phyloP scores from a whole-genome alignment of 2,888 invertebrate species.

The Pollenia amentaria region DNA sequence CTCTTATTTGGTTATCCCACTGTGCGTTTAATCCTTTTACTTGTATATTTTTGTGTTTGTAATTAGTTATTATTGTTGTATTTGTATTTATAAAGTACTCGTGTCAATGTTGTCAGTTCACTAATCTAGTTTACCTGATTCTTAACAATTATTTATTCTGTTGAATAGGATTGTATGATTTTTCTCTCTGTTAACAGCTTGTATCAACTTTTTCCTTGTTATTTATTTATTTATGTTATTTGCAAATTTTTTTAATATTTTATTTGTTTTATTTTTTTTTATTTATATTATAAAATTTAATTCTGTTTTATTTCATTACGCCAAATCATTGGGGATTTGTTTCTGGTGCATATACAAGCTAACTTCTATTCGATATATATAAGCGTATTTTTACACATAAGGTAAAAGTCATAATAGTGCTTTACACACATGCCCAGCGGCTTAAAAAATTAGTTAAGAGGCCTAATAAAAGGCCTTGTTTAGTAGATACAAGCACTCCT shows the following conservation, averaged over 20 bases:
- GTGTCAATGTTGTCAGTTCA: conserved; percentile 18
- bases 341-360: not conserved
- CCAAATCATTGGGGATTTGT: conserved; percentile 65
- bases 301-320: conserved; percentile 63
- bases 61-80: not conserved
- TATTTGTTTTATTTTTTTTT: not conserved
- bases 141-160: conserved; percentile 31
- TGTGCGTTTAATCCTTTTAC: not conserved
- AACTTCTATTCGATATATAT: no score
- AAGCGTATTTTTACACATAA: no score
- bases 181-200: not conserved
- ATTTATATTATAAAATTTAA: conserved; percentile 46
- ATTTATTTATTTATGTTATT: not conserved
- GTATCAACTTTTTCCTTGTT: not conserved
- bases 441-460: no score
- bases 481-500: no score
- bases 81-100: not conserved
- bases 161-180: conserved; percentile 21
- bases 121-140: conserved; percentile 59
- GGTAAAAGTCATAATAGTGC: no score
- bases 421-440: no score
- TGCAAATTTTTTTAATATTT: conserved; percentile 38
- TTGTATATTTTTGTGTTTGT: not conserved
- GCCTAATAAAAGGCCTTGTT: no score
- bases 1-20: not conserved